Evolutionary conservation across 1,140 invertebrate genomes (phyloP), one percentile per base, ranked within the genome.

Genomic region (Cheumatopsyche charites): DNA sequence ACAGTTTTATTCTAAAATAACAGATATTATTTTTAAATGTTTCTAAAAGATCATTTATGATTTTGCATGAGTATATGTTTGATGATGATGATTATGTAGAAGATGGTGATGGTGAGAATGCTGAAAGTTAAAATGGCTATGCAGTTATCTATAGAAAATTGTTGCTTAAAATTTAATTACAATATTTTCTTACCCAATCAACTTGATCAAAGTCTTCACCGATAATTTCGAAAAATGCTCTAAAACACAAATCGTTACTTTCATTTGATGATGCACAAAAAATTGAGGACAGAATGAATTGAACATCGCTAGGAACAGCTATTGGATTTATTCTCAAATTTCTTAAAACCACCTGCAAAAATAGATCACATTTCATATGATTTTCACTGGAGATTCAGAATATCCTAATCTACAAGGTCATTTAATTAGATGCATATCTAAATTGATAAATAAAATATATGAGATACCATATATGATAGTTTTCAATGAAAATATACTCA

Each of bases 141-240:
- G 11, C 17, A 26, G 1, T 25, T 26, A 62, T 52, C 1, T 52
- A 52, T 52, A 17, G 13, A 1, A 52, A 52, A 17, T 17, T 52
- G 15, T 47, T 36, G 9, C 3, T 2, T 47, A 15, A 47, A 6
- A 47, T n/a, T 4, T 7, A 15, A 47, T 1, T 55, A 21, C 12
- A 19, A 17, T 55, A 15, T 21, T 58, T 17, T 42, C 15, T 70
- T 45, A 83, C 82, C 78, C 76, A 77, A 63, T 82, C 80, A 23
- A 79, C 77, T 66, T 83, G 82, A 13, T 82, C 80, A 9, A 78
- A 77, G 61, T 84, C 82, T 49, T 81, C 79, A 0, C 83, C 83
- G 9, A 82, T 77, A 11, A 82, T 4, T 23, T 36, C 29, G 55
- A 15, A 4, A 73, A 62, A 63, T 75, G 79, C 0, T 79, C 42